Evolutionary conservation across 2,113 vertebrate genomes (phyloP), one percentile per base, ranked within the genome.

Genomic region (Cnemophilus loriae): DNA sequence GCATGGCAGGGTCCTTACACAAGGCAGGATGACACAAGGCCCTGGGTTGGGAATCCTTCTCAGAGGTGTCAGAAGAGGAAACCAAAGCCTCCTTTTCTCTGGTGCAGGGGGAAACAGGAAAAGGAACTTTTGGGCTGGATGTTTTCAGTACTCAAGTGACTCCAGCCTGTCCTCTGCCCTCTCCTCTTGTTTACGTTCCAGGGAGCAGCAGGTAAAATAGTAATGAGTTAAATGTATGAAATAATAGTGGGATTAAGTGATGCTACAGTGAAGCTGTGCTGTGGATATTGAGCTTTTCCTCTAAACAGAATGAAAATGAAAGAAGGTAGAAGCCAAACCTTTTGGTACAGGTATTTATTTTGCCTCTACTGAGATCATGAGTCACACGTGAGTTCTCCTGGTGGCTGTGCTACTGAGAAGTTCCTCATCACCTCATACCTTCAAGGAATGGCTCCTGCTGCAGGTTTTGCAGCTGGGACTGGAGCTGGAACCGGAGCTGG

Each of bases 291-390:
- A 47, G 17, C 10, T 23, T 71, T 55, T 41, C 7, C 12, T 24
- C 24, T 20, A 18, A 41, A 63, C 3, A 41, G 6, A 49, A 71
- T 63, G 16, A 28, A n/a, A 57, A 55, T 1, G 1, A 41, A 79
- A 63, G 13, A 55, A 55, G 16, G n/a, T 9, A 35, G 16, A 47
- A 30, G 10, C 7, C 47, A 41, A 61, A 28, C 9, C 19, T 47
- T 41, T 70, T 0, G 0, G 5, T 41, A 11, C 19, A n/a, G 23
- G 12, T 10, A 7, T 22, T 59, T 56, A 23, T 61, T 70, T 55
- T 61, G 0, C 15, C 13, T 68, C 23, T 20, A 9, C 16, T 26
- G 20, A 32, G 5, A 35, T 32, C 5, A 15, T 17, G 20, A 49
- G 1, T 23, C 16, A 6, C 0, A 1, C 20, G 18, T 28, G 50